These are phyloP conservation scores for Meta bourneti DNA, from an alignment of 2,888 invertebrate species.

Conservation along the genomic window DNA sequence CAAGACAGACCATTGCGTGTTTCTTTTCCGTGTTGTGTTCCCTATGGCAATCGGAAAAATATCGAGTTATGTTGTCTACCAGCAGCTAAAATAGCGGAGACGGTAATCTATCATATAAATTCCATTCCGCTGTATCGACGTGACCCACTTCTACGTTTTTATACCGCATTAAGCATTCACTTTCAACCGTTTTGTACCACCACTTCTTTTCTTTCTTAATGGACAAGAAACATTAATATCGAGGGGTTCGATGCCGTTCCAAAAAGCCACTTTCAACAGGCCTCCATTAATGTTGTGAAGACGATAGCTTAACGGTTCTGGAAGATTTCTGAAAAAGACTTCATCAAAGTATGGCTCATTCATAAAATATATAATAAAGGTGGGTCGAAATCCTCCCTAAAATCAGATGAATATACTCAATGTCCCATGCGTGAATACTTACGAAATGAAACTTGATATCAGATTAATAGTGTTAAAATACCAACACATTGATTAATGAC, in stretches of 20 bases:
- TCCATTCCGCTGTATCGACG: slow-evolving; percentile 25
- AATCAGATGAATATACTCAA: too few species aligned
- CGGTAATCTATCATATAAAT: slow-evolving; percentile 8
- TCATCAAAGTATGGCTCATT: too few species aligned
- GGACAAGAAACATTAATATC: slow-evolving; percentile 49
- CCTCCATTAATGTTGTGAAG: slow-evolving; percentile 41
- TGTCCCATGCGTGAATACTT: too few species aligned
- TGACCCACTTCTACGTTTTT: slow-evolving; percentile 62
- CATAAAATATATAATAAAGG: too few species aligned
- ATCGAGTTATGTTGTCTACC: neutral
- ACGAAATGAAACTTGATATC: too few species aligned
- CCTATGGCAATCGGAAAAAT: neutral
- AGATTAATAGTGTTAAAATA: too few species aligned
- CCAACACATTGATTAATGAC: too few species aligned
- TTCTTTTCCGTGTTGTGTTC: neutral
- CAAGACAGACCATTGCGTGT: neutral
- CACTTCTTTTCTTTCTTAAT: slow-evolving; percentile 32
- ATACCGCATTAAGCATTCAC: slow-evolving; percentile 52
- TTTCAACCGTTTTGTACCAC: slow-evolving; percentile 12
- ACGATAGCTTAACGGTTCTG: neutral
- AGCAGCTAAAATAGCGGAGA: neutral
- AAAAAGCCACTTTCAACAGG: slow-evolving; percentile 19
- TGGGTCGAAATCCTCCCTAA: too few species aligned
- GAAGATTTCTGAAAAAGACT: neutral
- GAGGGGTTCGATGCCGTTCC: slow-evolving; percentile 36